phyloP scores from a whole-genome alignment of 2,113 vertebrate genomes.

The Zingel zingel region DNA sequence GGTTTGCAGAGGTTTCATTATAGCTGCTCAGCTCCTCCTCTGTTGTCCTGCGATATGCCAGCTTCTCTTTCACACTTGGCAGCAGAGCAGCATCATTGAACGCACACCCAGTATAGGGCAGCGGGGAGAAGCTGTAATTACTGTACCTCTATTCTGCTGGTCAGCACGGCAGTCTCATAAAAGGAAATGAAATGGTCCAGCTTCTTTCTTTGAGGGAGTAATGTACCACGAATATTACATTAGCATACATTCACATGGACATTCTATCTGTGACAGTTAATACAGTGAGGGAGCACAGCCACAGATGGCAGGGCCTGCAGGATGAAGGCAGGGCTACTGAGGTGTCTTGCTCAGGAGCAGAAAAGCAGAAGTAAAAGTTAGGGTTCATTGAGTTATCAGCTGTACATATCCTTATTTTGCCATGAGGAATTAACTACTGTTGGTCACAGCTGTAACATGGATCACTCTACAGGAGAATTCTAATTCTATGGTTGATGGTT shows the following conservation, averaged over 20 bases:
- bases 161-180: constrained; percentile 74
- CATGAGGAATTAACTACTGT: neutral
- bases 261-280: constrained; percentile 64
- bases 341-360: constrained; percentile 23
- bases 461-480: too few species aligned
- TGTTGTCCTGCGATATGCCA: constrained; percentile 49
- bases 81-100: constrained; percentile 42
- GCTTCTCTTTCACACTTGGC: constrained; percentile 62
- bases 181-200: constrained; percentile 71
- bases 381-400: neutral
- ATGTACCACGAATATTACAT: constrained; percentile 67
- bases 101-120: constrained; percentile 36
- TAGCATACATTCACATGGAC: constrained; percentile 70
- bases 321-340: constrained; percentile 1
- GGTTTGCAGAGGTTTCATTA: constrained; percentile 58
- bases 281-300: constrained; percentile 24
- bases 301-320: constrained; percentile 9
- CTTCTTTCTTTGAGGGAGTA: constrained; percentile 61
- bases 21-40: constrained; percentile 52
- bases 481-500: neutral
- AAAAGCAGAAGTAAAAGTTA: neutral
- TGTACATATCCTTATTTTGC: neutral
- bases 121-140: constrained; percentile 60
- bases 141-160: constrained; percentile 72
- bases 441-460: too few species aligned